Conservation (phyloP, 1,140 invertebrate species). For the Cryptotermes secundus region DNA sequence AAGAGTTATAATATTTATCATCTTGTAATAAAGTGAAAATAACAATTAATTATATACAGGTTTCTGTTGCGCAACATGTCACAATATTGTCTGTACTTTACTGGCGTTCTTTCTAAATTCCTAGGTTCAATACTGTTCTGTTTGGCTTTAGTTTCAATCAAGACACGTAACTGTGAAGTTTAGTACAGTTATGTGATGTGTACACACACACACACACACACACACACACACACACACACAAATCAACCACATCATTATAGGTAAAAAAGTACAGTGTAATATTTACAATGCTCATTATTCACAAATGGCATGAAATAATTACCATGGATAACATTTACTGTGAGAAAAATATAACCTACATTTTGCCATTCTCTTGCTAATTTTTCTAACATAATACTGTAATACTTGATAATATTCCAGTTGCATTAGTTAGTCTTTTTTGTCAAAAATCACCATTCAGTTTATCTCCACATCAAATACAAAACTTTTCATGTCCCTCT, state of each 20-base stretch:
- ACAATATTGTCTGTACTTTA: background rate
- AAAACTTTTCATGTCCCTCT: background rate
- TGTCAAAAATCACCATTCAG: background rate
- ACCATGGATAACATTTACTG: slow-evolving; percentile 4
- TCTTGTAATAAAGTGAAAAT: no score
- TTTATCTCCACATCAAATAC: background rate
- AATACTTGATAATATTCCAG: slow-evolving; percentile 27
- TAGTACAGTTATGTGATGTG: background rate
- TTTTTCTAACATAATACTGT: slow-evolving; percentile 28
- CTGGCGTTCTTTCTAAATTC: background rate
- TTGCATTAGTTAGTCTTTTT: slow-evolving; percentile 25
- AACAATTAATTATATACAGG: no score
- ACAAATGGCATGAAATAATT: slow-evolving; percentile 12
- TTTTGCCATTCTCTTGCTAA: slow-evolving; percentile 11
- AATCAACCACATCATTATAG: slow-evolving; percentile 5
- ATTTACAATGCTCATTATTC: background rate
- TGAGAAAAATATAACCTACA: slow-evolving; percentile 14
- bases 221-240: background rate
- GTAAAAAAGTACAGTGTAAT: slow-evolving; percentile 14
- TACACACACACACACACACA: background rate
- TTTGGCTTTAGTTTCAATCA: background rate
- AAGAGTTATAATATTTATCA: no score
- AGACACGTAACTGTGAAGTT: slow-evolving; percentile 2
- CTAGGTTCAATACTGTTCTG: background rate
- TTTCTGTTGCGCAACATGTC: no score